A percentile compares a stretch with the other conserved stretches of the same genome.
phyloP scores from a whole-genome alignment of 2,888 invertebrate genomes.

The Oligia strigilis region DNA sequence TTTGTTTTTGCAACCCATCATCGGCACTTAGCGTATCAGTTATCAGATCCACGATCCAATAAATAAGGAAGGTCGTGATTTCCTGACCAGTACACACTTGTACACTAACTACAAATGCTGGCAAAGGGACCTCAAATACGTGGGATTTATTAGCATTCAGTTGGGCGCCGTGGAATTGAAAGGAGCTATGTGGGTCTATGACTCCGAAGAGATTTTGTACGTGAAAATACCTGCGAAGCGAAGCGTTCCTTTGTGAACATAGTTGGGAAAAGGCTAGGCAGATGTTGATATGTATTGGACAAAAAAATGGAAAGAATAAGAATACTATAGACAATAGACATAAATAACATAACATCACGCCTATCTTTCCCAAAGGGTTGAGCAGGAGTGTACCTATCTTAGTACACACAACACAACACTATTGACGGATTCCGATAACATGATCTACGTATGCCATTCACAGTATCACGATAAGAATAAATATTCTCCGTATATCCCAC shows the following conservation, averaged over 20 bases:
- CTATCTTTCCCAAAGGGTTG: background rate
- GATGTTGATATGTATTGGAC: too few relatives aligned
- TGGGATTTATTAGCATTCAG: constrained; percentile 48
- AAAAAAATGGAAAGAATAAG: background rate
- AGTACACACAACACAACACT: background rate
- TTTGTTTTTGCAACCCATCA: constrained; percentile 66
- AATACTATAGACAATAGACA: background rate
- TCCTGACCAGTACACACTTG: constrained; percentile 63
- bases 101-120: constrained; percentile 38
- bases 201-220: constrained; percentile 9
- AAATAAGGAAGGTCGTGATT: constrained; percentile 73
- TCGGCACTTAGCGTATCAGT: constrained; percentile 66
- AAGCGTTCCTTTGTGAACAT: background rate
- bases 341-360: background rate
- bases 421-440: background rate
- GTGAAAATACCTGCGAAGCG: background rate
- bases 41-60: constrained; percentile 76
- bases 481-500: constrained; percentile 17
- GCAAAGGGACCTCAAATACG: constrained; percentile 35
- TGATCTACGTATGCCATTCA: background rate
- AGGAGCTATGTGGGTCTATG: background rate
- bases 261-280: too few relatives aligned
- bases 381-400: background rate
- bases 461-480: background rate
- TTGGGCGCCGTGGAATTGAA: constrained; percentile 16